Evolutionary conservation across 2,888 invertebrate genomes (phyloP).

Genomic region (Dolomedes plantarius): DNA sequence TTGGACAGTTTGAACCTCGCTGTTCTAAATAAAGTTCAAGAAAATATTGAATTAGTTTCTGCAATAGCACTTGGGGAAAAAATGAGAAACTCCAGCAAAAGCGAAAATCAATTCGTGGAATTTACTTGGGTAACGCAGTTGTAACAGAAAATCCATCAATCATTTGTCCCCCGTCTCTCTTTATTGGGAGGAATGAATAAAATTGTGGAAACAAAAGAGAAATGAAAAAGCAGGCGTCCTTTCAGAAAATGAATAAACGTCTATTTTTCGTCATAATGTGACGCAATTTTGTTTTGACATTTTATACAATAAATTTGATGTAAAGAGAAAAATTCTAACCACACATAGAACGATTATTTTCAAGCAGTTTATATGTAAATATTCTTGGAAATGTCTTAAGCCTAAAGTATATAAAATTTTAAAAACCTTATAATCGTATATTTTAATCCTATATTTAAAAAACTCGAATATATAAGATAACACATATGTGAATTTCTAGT

Average conservation of each 20-base stretch:
- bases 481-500: too few species aligned
- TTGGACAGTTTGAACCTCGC: neutral
- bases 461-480: too few species aligned
- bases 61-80: neutral
- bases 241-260: neutral
- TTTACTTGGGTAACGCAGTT: neutral
- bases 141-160: conserved; percentile 5
- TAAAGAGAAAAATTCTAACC: neutral
- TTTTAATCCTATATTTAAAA: too few species aligned
- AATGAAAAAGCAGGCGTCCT: neutral
- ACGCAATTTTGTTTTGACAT: conserved; percentile 1
- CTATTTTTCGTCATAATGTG: neutral
- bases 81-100: neutral
- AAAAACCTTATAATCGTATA: too few species aligned
- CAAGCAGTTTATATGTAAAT: too few species aligned
- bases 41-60: conserved; percentile 1
- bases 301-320: neutral
- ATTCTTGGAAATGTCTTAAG: too few species aligned
- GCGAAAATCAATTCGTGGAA: neutral
- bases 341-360: too few species aligned
- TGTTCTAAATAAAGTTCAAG: neutral
- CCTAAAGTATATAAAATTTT: too few species aligned
- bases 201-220: conserved; percentile 1
- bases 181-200: conserved; percentile 1
- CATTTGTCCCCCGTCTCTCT: neutral